Evolutionary conservation across 2,113 vertebrate species (phyloP).

Genomic region (Addax nasomaculatus): DNA sequence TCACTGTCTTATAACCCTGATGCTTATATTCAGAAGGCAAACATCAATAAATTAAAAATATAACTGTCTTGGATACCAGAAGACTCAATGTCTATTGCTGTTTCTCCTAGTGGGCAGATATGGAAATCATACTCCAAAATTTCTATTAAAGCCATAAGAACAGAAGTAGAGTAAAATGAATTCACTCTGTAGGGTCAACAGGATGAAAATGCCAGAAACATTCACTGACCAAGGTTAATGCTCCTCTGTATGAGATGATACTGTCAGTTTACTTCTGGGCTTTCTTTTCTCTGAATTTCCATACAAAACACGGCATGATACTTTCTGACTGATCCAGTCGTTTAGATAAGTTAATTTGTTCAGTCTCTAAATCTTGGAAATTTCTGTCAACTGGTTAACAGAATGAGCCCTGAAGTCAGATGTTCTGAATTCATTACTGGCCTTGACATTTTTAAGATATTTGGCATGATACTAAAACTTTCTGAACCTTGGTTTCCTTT

Average conservation of each 20-base stretch:
- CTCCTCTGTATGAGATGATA: accelerated
- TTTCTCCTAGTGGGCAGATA: background rate
- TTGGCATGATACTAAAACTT: background rate
- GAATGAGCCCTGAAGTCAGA: background rate
- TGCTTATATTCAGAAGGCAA: slow-evolving; percentile 1
- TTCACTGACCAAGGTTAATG: background rate
- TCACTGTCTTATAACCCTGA: background rate
- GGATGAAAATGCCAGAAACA: background rate
- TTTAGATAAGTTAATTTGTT: background rate
- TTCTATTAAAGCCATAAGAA: background rate
- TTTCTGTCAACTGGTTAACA: background rate
- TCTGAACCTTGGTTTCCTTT: background rate
- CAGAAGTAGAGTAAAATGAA: background rate
- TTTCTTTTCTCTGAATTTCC: background rate
- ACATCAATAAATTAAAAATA: background rate
- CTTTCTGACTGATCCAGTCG: background rate
- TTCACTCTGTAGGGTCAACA: background rate
- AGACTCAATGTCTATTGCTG: background rate
- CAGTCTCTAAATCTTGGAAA: background rate
- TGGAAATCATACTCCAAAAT: background rate
- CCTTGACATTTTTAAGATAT: background rate
- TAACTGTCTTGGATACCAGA: background rate
- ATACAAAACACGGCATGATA: background rate
- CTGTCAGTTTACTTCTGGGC: background rate
- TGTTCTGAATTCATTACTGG: background rate